Evolutionary conservation across 2,888 invertebrate species (phyloP).

Genomic region (Acanthosoma haemorrhoidale): DNA sequence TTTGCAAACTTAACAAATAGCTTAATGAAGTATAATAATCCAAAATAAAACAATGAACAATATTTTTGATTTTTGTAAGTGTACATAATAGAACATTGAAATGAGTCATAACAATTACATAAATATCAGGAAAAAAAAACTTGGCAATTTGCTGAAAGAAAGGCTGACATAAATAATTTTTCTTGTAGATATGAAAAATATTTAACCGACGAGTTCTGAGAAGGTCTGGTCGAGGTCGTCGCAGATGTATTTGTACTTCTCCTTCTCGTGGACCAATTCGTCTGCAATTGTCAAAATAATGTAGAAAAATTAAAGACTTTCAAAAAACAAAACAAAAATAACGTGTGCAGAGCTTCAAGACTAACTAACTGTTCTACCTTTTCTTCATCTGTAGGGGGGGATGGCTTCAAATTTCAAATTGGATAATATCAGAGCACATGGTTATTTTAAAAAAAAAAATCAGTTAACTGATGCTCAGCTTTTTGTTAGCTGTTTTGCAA

Average conservation of each 20-base stretch:
- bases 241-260: constrained; percentile 71
- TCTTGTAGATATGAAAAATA: constrained; percentile 16
- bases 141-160: constrained; percentile 18
- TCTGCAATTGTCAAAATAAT: constrained; percentile 47
- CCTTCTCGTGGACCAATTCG: constrained; percentile 62
- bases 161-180: constrained; percentile 15
- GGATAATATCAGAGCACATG: constrained; percentile 8
- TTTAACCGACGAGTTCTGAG: constrained; percentile 63
- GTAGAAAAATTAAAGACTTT: background rate
- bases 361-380: background rate
- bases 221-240: constrained; percentile 71
- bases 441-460: background rate
- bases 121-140: constrained; percentile 1
- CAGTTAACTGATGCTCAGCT: background rate
- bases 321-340: background rate
- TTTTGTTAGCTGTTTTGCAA: background rate
- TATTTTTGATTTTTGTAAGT: background rate
- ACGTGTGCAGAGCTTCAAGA: background rate
- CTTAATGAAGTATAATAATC: background rate
- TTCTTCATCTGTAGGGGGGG: no score
- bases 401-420: no score
- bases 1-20: constrained; percentile 4
- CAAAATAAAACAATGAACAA: constrained; percentile 4
- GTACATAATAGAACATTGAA: no score
- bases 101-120: background rate